Percentiles rank a stretch among this genome's conserved stretches.
These are phyloP conservation scores for Coenonympha arcania DNA, from an alignment of 2,888 invertebrate species.

Conservation along the genomic window DNA sequence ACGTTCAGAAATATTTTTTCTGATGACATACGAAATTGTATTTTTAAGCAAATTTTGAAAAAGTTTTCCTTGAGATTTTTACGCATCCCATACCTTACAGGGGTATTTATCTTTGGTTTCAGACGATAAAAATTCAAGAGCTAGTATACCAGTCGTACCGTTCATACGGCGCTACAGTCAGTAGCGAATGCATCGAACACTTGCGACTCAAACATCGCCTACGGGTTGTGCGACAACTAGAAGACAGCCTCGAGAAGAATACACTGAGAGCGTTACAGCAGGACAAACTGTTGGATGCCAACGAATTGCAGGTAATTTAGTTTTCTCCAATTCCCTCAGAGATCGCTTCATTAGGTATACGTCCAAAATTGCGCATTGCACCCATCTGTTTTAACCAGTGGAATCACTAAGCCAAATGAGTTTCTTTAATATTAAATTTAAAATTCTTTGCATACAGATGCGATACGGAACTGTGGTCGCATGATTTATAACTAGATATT, in stretches of 20 bases:
- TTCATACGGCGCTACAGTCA: constrained; percentile 83
- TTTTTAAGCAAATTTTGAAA: no score
- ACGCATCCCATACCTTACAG: no score
- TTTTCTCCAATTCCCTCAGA: not conserved
- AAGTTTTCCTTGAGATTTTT: not conserved
- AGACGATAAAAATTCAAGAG: constrained; percentile 85
- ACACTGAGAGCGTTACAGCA: constrained; percentile 88
- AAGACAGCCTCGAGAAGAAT: constrained; percentile 90
- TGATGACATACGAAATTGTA: no score
- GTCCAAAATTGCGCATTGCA: no score
- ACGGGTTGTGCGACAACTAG: constrained; percentile 92
- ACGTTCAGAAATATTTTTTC: no score
- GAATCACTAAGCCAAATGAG: no score
- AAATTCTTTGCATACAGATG: no score
- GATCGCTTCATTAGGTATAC: no score
- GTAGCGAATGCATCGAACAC: constrained; percentile 90
- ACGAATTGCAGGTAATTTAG: constrained; percentile 74
- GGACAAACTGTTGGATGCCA: constrained; percentile 78
- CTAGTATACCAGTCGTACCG: constrained; percentile 91
- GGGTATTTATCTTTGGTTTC: constrained; percentile 16
- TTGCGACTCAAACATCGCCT: constrained; percentile 92
- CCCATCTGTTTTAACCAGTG: no score
- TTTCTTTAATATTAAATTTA: no score
- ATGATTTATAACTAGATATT: no score
- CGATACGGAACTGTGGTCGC: no score